Evolutionary conservation across 1,140 invertebrate species (phyloP).

Genomic region (Apis florea): DNA sequence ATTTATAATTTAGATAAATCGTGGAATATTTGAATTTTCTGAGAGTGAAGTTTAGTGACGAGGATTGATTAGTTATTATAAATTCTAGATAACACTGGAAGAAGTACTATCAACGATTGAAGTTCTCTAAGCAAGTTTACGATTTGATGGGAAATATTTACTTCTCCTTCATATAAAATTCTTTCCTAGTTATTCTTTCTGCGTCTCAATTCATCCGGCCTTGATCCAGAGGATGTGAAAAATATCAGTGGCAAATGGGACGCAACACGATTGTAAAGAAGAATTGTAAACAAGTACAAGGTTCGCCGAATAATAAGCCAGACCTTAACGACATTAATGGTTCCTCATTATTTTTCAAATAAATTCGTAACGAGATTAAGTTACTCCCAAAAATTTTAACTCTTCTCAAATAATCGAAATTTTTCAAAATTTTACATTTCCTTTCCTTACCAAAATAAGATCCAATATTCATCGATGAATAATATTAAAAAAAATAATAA

Average conservation of each 20-base stretch:
- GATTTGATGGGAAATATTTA: not conserved
- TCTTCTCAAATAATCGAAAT: too few relatives aligned
- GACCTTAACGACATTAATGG: not conserved
- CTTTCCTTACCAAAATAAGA: too few relatives aligned
- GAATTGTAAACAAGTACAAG: constrained; percentile 31
- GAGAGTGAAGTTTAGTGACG: too few relatives aligned
- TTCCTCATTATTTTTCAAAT: not conserved
- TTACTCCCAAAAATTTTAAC: too few relatives aligned
- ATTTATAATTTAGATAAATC: not conserved
- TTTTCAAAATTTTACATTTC: too few relatives aligned
- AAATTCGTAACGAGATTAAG: too few relatives aligned
- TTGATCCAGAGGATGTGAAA: constrained; percentile 26
- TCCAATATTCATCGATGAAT: too few relatives aligned
- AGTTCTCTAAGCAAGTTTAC: not conserved
- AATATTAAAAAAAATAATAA: too few relatives aligned
- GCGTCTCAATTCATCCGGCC: not conserved
- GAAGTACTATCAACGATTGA: not conserved
- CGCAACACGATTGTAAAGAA: constrained; percentile 1
- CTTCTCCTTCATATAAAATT: too few relatives aligned
- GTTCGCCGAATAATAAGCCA: constrained; percentile 12
- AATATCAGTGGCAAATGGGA: constrained; percentile 19
- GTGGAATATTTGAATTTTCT: not conserved
- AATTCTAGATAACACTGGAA: too few relatives aligned
- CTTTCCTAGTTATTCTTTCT: not conserved
- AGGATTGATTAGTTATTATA: too few relatives aligned